Percentiles rank a stretch among this genome's conserved stretches.
These are phyloP conservation scores for Rhaphigaster nebulosa DNA, from an alignment of 2,888 invertebrate genomes.

Conservation along the genomic window DNA sequence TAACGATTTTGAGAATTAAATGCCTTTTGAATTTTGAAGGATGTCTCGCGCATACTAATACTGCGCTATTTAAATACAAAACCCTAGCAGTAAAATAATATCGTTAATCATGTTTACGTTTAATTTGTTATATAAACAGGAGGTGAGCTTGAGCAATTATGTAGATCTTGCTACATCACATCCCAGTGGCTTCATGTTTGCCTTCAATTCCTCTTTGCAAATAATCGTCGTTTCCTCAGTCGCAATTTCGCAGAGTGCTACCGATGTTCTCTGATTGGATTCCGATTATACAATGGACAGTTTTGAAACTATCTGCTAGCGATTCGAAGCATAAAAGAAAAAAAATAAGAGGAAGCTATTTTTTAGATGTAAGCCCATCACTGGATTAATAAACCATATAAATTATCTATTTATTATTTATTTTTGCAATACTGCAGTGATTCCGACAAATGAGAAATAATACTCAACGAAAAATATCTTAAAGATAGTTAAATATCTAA, in stretches of 20 bases:
- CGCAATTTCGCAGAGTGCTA: background rate
- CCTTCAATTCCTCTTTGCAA: slow-evolving; percentile 45
- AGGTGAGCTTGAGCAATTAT: background rate
- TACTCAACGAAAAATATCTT: too few species aligned
- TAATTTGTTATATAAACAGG: slow-evolving; percentile 17
- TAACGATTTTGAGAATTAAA: too few species aligned
- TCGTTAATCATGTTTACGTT: background rate
- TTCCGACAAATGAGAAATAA: too few species aligned
- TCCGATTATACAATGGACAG: background rate
- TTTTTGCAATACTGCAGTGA: too few species aligned
- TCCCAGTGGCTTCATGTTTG: slow-evolving; percentile 21
- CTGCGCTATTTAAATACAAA: background rate
- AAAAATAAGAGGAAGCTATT: too few species aligned
- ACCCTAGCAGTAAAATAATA: background rate
- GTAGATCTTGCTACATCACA: background rate
- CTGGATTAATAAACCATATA: too few species aligned
- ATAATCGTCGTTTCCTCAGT: slow-evolving; percentile 1
- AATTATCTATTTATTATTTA: too few species aligned
- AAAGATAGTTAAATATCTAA: too few species aligned
- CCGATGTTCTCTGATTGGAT: background rate
- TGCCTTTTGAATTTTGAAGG: too few species aligned
- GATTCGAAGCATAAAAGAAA: too few species aligned
- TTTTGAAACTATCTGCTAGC: background rate
- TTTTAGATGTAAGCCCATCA: too few species aligned
- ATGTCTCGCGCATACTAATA: background rate